A percentile compares a stretch with the other conserved stretches of the same genome.
Evolutionary conservation across 1,140 invertebrate species (phyloP).

Genomic region (Trichogramma pretiosum): DNA sequence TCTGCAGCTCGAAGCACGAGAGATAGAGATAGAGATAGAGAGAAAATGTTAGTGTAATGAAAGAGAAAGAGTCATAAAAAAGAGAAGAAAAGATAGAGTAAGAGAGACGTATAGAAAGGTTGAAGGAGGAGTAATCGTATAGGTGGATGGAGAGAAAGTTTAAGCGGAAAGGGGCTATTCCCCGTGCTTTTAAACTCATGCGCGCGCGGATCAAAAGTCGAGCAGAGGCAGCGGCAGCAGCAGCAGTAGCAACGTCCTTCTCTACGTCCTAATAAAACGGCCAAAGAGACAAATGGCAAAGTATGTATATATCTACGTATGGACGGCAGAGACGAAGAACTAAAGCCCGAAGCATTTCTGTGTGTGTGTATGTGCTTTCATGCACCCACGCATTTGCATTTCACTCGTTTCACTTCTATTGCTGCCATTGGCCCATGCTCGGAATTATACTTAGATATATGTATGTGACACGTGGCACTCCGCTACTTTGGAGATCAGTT

Average conservation of each 20-base stretch:
- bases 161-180: not conserved
- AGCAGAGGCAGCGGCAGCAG: not conserved
- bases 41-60: not conserved
- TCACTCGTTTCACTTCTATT: conserved; percentile 7
- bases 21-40: not conserved
- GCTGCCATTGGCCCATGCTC: too few species aligned
- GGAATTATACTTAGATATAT: too few species aligned
- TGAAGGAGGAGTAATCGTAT: not conserved
- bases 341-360: too few species aligned
- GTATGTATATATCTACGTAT: too few species aligned
- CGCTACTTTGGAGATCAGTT: too few species aligned
- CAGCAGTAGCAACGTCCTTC: too few species aligned
- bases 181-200: too few species aligned
- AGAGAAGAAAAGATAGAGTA: not conserved
- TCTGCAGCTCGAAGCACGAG: too few species aligned
- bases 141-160: not conserved
- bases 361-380: too few species aligned
- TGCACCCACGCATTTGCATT: conserved; percentile 10
- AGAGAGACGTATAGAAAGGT: not conserved
- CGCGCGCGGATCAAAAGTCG: not conserved
- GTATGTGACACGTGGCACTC: too few species aligned
- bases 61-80: not conserved
- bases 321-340: conserved; percentile 4
- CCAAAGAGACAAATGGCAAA: conserved; percentile 12
- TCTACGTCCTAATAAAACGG: too few species aligned